These are phyloP conservation scores for Chloroceryle aenea DNA, from an alignment of 2,113 vertebrate genomes.

Conservation along the genomic window DNA sequence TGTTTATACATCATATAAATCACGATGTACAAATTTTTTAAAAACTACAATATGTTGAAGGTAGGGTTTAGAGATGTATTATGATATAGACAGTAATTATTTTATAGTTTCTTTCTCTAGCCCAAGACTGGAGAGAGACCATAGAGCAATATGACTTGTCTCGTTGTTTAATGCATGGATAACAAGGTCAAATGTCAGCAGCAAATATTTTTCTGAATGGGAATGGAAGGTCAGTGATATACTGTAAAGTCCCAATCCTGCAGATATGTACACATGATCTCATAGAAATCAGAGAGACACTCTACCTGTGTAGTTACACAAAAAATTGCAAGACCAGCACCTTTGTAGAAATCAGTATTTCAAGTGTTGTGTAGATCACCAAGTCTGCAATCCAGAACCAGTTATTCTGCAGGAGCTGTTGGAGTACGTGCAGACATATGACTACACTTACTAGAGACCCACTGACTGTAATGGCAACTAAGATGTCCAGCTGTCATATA, in stretches of 20 bases:
- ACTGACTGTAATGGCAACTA: not conserved
- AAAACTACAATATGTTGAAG: not conserved
- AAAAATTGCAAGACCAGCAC: not conserved
- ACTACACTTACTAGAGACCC: not conserved
- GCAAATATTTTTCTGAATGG: not conserved
- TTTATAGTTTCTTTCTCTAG: not conserved
- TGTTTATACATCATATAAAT: not conserved
- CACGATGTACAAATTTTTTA: accelerated
- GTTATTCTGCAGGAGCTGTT: not conserved
- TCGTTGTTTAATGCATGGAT: not conserved
- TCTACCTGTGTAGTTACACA: not conserved
- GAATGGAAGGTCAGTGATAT: not conserved
- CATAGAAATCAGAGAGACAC: not conserved
- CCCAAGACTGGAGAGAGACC: not conserved
- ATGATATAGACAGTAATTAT: accelerated
- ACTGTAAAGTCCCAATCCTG: not conserved
- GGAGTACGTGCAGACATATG: not conserved
- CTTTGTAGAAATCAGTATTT: not conserved
- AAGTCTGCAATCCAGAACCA: not conserved
- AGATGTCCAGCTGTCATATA: not conserved
- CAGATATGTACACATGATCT: not conserved
- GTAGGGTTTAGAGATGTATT: not conserved
- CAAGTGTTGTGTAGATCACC: not conserved
- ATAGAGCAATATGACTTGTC: not conserved
- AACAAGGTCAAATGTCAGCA: not conserved